These are phyloP conservation scores for Phylloscopus whistleri DNA, from an alignment of 2,113 vertebrate genomes.

Conservation along the genomic window DNA sequence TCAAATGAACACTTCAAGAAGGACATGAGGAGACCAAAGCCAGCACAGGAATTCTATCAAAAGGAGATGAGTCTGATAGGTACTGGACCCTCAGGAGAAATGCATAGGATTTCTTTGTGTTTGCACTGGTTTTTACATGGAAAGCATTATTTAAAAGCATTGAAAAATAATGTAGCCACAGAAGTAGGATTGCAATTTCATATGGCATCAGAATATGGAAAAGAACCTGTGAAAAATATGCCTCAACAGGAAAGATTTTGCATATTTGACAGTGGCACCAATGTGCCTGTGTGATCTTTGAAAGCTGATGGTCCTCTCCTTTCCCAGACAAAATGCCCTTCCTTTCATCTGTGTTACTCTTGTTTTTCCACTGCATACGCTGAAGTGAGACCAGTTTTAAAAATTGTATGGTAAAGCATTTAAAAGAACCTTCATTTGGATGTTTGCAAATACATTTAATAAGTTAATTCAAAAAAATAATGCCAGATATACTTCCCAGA, in stretches of 20 bases:
- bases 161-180: background rate
- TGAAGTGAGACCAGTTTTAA: background rate
- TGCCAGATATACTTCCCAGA: slow-evolving; percentile 37
- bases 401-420: background rate
- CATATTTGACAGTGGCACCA: background rate
- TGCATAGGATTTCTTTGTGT: background rate
- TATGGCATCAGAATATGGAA: background rate
- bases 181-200: background rate
- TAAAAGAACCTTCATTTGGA: slow-evolving; percentile 1
- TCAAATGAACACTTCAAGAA: background rate
- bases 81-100: background rate
- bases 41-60: background rate
- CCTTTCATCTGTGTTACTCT: background rate
- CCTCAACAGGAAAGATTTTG: background rate
- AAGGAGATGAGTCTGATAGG: background rate
- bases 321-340: background rate
- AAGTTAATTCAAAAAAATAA: slow-evolving; percentile 15
- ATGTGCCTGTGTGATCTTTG: background rate
- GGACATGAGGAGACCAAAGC: background rate
- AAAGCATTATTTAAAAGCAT: background rate
- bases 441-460: slow-evolving; percentile 53
- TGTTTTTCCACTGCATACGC: background rate
- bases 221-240: background rate
- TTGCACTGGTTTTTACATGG: background rate
- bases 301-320: background rate